Evolutionary conservation across 2,797 vertebrate genomes (phyloP).

Genomic region (Lemur catta): DNA sequence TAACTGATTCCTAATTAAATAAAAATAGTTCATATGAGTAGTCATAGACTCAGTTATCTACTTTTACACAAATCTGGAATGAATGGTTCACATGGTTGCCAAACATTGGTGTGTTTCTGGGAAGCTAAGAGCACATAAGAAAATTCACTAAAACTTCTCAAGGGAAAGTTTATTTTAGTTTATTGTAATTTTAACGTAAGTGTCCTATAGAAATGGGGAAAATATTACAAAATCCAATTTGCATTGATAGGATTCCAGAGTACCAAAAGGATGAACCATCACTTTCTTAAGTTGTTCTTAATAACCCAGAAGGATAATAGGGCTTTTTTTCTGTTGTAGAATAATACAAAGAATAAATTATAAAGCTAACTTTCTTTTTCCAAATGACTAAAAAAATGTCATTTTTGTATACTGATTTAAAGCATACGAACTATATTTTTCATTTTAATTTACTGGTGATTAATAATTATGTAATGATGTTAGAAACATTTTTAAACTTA

Average conservation of each 20-base stretch:
- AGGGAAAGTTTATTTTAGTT: slow-evolving; percentile 19
- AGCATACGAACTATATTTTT: background rate
- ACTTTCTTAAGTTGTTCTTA: background rate
- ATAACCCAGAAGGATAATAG: background rate
- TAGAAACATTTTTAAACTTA: background rate
- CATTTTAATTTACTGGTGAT: background rate
- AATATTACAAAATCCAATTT: background rate
- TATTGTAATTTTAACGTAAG: background rate
- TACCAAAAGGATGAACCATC: background rate
- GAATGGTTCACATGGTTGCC: background rate
- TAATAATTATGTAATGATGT: background rate
- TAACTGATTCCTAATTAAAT: slow-evolving; percentile 71
- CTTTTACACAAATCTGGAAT: background rate
- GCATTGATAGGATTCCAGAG: background rate
- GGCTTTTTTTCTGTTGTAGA: background rate
- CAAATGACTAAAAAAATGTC: background rate
- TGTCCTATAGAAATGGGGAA: background rate
- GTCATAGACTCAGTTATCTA: slow-evolving; percentile 38
- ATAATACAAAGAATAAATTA: background rate
- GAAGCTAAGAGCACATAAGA: background rate
- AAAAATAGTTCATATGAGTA: slow-evolving; percentile 61
- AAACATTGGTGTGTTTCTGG: background rate
- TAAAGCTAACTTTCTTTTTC: background rate
- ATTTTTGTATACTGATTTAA: background rate
- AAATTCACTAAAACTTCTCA: background rate